Evolutionary conservation across 2,797 vertebrate genomes (phyloP), one percentile per base, ranked within the genome.

Genomic region (Etheostoma perlongum): DNA sequence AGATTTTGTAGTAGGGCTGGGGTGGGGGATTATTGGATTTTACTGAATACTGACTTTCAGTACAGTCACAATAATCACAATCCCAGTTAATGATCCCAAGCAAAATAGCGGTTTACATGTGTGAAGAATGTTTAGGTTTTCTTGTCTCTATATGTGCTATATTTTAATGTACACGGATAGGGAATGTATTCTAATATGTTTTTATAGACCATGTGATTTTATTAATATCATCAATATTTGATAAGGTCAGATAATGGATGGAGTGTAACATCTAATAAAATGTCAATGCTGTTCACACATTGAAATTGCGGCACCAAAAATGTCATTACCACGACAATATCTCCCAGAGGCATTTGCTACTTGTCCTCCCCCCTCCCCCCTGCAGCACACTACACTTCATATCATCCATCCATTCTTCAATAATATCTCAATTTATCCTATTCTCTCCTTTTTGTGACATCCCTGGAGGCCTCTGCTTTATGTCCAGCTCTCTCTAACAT

Each of bases 401-500:
- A 57, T 64, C 48, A 44, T 72, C 46, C 33, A 25, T 57, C 57
- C 47, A 49, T 55, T 3, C 25, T 53, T 78, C 55, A 78, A 48
- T 75, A 68, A 66, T 16, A 47, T 60, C 54, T 64, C 48, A 25
- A 33, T 71, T 66, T 25, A 63, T 67, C 55, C 30, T 25, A 3
- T 40, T 78, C 18, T 78, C n/a, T 75, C 23, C 25, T 25, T 76
- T 40, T 79, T 61, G 21, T 71, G 19, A 68, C 33, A 65, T 30
- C 53, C 52, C 13, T 49, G 21, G 5, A 58, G 48, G 5, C 10
- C n/a, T 57, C 49, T 74, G 68, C 42, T 72, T 63, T 82, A 63
- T 69, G 60, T 81, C 58, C 51, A 68, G 25, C 65, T 40, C 53
- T 44, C 2, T 44, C 5, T 15, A 11, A 40, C 10, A 42, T 71